These are phyloP conservation scores for Stenurella melanura DNA, from an alignment of 2,888 invertebrate genomes.

Conservation along the genomic window DNA sequence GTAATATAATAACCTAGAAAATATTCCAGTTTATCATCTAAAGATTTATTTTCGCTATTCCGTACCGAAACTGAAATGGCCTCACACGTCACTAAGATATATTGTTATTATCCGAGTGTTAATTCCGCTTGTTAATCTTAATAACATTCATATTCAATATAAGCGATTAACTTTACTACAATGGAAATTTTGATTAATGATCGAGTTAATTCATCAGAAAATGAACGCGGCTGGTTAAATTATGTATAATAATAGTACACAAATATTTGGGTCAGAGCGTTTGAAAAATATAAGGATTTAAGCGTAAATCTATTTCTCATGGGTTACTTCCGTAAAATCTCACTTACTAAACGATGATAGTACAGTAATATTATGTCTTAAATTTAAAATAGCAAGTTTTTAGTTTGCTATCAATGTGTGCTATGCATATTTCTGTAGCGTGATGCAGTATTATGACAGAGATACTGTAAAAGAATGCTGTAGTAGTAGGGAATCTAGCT, in stretches of 20 bases:
- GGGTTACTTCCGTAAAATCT: no score
- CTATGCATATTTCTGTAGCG: no score
- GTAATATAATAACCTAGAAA: no score
- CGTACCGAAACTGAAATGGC: not conserved
- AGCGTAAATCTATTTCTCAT: not conserved
- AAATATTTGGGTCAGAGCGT: not conserved
- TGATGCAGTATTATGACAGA: no score
- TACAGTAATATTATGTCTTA: no score
- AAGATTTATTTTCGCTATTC: not conserved
- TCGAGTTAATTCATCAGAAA: not conserved
- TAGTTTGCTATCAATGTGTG: no score
- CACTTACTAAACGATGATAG: no score
- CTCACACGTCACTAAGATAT: not conserved
- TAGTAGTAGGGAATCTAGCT: no score
- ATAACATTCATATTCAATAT: conserved; percentile 3
- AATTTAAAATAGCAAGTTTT: no score
- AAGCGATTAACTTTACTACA: not conserved
- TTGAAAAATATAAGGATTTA: not conserved
- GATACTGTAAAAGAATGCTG: no score
- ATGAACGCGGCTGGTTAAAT: not conserved
- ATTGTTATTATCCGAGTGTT: not conserved
- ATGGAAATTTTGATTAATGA: conserved; percentile 7
- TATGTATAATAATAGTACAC: not conserved
- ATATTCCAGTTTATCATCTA: no score
- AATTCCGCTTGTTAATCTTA: conserved; percentile 7